Conservation (phyloP, 2,797 vertebrate genomes). For the Hippopotamyrus pictus region DNA sequence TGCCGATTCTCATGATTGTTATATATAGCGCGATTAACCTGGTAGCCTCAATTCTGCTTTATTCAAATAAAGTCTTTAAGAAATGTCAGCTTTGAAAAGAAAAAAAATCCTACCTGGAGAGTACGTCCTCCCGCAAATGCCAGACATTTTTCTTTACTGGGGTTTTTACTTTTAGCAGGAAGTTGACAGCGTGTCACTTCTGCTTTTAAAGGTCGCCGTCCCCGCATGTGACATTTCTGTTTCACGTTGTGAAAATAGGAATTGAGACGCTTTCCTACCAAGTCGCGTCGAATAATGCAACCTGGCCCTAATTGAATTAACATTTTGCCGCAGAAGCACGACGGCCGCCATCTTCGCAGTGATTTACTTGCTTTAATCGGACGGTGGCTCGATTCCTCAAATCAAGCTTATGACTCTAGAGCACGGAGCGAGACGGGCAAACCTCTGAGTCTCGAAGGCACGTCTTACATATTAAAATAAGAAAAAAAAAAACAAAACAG, state of each 20-base stretch:
- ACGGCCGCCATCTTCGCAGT: neutral
- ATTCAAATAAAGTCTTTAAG: slow-evolving; percentile 17
- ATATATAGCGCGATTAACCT: slow-evolving; percentile 25
- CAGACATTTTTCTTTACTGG: slow-evolving; percentile 22
- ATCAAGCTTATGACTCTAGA: slow-evolving; percentile 5
- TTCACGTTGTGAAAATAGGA: neutral
- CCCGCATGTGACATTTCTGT: neutral
- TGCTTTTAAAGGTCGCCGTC: slow-evolving; percentile 11
- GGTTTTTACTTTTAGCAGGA: slow-evolving; percentile 24
- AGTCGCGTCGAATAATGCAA: neutral
- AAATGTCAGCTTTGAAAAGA: slow-evolving; percentile 38
- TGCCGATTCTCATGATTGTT: slow-evolving; percentile 1
- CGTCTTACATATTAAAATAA: neutral
- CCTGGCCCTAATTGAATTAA: neutral
- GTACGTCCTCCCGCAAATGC: slow-evolving; percentile 1
- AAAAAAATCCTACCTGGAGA: slow-evolving; percentile 31
- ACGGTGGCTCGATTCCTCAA: neutral
- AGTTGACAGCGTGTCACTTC: slow-evolving; percentile 23
- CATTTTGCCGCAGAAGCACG: neutral
- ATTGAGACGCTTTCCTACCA: slow-evolving; percentile 2
- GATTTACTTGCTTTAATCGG: neutral
- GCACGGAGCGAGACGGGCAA: neutral
- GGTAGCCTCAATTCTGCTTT: slow-evolving; percentile 16
- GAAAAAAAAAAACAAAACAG: neutral
- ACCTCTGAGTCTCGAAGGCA: neutral